phyloP scores from a whole-genome alignment of 2,888 invertebrate species.

The Synanthedon vespiformis region DNA sequence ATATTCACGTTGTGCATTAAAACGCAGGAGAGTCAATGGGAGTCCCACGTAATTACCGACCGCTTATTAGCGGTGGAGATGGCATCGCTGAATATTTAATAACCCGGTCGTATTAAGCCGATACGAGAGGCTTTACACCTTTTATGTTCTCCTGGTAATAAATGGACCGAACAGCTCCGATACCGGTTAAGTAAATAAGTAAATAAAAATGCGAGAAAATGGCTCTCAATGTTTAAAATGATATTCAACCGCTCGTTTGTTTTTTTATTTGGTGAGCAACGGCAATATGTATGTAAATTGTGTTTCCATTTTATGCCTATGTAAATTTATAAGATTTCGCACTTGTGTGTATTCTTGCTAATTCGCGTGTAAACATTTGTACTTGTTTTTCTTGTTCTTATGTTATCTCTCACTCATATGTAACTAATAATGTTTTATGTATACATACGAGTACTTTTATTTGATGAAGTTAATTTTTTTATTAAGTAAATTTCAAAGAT shows the following conservation, averaged over 20 bases:
- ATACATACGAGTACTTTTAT: too few species aligned
- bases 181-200: not conserved
- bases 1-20: conserved; percentile 37
- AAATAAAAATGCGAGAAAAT: conserved; percentile 1
- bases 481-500: too few species aligned
- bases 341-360: not conserved
- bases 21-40: conserved; percentile 33
- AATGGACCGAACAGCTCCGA: not conserved
- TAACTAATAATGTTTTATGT: too few species aligned
- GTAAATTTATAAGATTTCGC: not conserved
- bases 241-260: too few species aligned
- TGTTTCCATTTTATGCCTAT: not conserved
- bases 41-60: conserved; percentile 32
- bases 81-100: conserved; percentile 36
- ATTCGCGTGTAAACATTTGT: not conserved
- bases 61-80: conserved; percentile 36
- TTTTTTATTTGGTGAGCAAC: too few species aligned
- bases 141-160: conserved; percentile 1
- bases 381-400: too few species aligned
- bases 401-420: too few species aligned
- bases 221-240: not conserved
- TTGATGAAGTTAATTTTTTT: too few species aligned
- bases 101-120: conserved; percentile 16
- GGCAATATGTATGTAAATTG: not conserved
- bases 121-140: conserved; percentile 25